Base-by-base conservation (phyloP, 2,888 invertebrate genomes). In the Cephus nigrinus region DNA sequence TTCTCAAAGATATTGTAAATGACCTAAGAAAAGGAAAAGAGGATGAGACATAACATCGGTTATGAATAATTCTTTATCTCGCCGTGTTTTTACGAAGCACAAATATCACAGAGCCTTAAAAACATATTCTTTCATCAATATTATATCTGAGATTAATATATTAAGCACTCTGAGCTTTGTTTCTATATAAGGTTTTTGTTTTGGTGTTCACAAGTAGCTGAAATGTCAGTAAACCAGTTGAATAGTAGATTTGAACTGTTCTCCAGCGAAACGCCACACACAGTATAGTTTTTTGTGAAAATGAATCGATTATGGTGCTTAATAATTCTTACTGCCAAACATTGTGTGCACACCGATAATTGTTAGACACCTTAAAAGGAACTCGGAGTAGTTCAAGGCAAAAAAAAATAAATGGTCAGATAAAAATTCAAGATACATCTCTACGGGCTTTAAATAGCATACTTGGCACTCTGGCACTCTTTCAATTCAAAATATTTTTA, bases 241-340 rank as follows among this genome's bases (percentile, higher is more conserved):
- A 55, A 55, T 55, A 23, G 23, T 55, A 55, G 9, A 15, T 9
- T 2, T 55, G 23, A 23, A 15, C 55, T 23, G 55, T 55, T 55
- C 55, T 55, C 9, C 40, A 55, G 55, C 9, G 23, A 23, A 55
- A 23, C 55, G 23, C 9, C 9, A 55, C 1, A 40, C 55, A 9
- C 55, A 15, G 79, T 79, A 55, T 82, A 80, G 76, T 82, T 79
- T 82, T 75, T 76, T 79, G 40, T 23, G 69, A 69, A 73, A 80
- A 76, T 30, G n/a, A 72, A 32, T 74, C 69, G 40, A 55, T 74
- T 73, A 76, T 79, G 83, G 83, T 82, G 83, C 83, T 82, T 83
- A 82, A 79, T 76, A 23, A 55, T 15, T 23, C 9, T 23, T 79
- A 82, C 83, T 83, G 83, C 82, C 83, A 81, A 80, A 81, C 76